phyloP scores from a whole-genome alignment of 2,888 invertebrate species.

The Mystacides longicornis region DNA sequence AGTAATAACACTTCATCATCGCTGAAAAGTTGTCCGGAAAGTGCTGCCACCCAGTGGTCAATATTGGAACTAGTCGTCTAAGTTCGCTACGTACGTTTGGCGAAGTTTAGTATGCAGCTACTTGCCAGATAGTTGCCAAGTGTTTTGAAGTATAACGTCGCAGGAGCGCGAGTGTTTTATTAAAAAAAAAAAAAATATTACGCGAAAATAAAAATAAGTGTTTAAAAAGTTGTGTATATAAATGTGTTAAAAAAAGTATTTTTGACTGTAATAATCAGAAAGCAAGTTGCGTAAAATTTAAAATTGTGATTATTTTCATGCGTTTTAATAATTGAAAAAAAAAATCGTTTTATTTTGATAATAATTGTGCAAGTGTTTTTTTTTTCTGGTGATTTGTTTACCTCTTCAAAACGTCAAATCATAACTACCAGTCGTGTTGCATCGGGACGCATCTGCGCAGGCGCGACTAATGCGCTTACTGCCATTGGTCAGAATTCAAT shows the following conservation, averaged over 20 bases:
- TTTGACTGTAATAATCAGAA: not conserved
- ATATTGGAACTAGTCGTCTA: not conserved
- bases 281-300: not conserved
- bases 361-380: not conserved
- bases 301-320: not conserved
- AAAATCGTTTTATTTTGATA: not conserved
- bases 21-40: conserved; percentile 8
- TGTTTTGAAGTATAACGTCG: conserved; percentile 5
- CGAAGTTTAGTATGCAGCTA: conserved; percentile 13
- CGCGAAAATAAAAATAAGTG: not conserved
- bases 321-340: conserved; percentile 2
- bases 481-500: conserved; percentile 29
- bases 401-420: conserved; percentile 21
- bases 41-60: conserved; percentile 19
- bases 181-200: conserved; percentile 1
- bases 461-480: conserved; percentile 32
- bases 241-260: conserved; percentile 1
- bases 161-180: not conserved
- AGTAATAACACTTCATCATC: no score
- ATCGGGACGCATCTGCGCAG: conserved; percentile 29
- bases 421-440: conserved; percentile 18
- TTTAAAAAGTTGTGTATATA: not conserved
- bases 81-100: not conserved
- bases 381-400: conserved; percentile 16
- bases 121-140: no score